Percentiles rank a stretch among this genome's conserved stretches.
These are phyloP conservation scores for Tiaroga cobitis DNA, from an alignment of 2,797 vertebrate species.

Conservation along the genomic window DNA sequence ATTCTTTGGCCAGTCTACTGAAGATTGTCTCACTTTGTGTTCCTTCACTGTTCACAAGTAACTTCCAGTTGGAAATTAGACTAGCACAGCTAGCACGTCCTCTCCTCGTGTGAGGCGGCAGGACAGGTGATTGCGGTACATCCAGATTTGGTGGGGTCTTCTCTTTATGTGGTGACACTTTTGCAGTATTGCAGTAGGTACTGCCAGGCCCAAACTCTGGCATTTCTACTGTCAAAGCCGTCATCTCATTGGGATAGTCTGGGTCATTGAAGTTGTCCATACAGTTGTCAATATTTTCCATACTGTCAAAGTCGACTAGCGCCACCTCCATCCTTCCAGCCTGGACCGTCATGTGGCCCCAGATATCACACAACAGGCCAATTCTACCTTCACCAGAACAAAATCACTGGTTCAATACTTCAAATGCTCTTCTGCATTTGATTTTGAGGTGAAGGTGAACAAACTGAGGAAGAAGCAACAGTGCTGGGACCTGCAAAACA, in stretches of 20 bases:
- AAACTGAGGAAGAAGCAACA: constrained; percentile 16
- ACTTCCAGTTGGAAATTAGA: constrained; percentile 87
- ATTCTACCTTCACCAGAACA: constrained; percentile 28
- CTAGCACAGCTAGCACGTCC: constrained; percentile 79
- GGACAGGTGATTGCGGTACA: constrained; percentile 67
- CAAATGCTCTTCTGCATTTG: background rate
- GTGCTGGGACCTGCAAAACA: constrained; percentile 40
- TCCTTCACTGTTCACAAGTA: constrained; percentile 83
- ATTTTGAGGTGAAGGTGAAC: constrained; percentile 13
- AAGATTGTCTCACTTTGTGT: constrained; percentile 85
- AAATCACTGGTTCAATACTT: constrained; percentile 7
- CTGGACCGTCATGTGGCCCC: constrained; percentile 67
- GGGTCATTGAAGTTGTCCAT: constrained; percentile 80
- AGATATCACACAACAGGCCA: constrained; percentile 35
- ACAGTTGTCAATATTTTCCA: constrained; percentile 77
- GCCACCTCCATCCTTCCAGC: constrained; percentile 88
- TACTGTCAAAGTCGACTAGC: constrained; percentile 87
- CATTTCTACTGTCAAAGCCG: constrained; percentile 71
- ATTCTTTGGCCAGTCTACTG: constrained; percentile 84
- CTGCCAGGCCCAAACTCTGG: constrained; percentile 59
- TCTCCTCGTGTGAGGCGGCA: constrained; percentile 64
- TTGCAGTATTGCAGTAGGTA: constrained; percentile 57
- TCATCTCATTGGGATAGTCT: constrained; percentile 77
- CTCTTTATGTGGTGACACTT: constrained; percentile 42
- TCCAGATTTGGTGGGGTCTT: constrained; percentile 54